Evolutionary conservation across 2,113 vertebrate species (phyloP), one percentile per base, ranked within the genome.

Genomic region (Callopanchax toddi): DNA sequence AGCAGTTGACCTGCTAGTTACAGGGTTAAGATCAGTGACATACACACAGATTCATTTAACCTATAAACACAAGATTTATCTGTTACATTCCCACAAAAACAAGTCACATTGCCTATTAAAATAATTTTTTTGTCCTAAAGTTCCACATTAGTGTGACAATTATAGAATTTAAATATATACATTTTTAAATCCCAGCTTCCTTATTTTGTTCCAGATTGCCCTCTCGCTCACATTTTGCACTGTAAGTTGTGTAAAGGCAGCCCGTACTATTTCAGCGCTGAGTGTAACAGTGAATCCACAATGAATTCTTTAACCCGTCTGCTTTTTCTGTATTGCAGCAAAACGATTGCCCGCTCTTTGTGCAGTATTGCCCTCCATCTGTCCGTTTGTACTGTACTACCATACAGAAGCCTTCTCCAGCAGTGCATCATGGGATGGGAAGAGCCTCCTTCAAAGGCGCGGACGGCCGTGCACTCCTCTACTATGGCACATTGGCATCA

Each of bases 401-500:
- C 60, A 46, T 60, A 65, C 76, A 77, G 75, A 71, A 76, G 77
- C 56, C 71, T 69, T 84, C 75, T 86, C 84, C 84, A 83, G 83
- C 78, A 61, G 80, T 53, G 85, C 85, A 81, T 76, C 44, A 49
- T 70, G 81, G 81, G 81, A 79, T 83, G 73, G 82, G 83, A 71
- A 82, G 83, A 78, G 78, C 74, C 79, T 85, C 72, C 85, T 87
- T 90, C 83, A 90, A 89, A 90, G 84, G 78, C 76, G 46, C 69
- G 60, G 76, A 70, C 78, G 75, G 87, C 84, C 86, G 54, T 75
- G 77, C 79, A 53, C 89, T 86, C 70, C 74, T 74, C 79, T 65
- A 81, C 76, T 67, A 84, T 88, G 88, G 83, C 86, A 88, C 90
- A 78, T 93, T 93, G 91, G 92, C 87, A 90, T 85, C 89, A 86